Percentiles rank a stretch among this genome's conserved stretches.
These are phyloP conservation scores for Phalloptychus januarius DNA, from an alignment of 2,797 vertebrate genomes.

Conservation along the genomic window DNA sequence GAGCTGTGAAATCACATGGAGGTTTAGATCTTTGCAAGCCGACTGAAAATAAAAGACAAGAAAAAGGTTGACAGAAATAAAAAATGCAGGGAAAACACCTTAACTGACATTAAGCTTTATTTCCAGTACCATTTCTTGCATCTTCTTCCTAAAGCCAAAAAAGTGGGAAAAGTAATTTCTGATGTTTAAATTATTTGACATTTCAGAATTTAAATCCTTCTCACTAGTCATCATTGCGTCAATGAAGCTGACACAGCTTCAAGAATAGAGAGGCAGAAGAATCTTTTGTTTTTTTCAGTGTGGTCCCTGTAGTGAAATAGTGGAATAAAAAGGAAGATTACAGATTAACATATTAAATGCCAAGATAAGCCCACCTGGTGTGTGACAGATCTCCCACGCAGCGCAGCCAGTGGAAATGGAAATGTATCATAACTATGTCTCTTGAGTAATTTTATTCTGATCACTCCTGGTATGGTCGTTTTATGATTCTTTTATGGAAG, in stretches of 20 bases:
- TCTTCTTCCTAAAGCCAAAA: background rate
- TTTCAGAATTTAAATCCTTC: slow-evolving; percentile 15
- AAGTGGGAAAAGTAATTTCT: background rate
- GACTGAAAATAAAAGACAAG: background rate
- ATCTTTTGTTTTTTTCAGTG: slow-evolving; percentile 28
- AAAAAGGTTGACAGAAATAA: background rate
- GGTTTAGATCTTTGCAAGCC: background rate
- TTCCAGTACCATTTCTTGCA: background rate
- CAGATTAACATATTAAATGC: slow-evolving; percentile 79
- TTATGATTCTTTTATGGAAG: slow-evolving; percentile 44
- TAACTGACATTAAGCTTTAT: background rate
- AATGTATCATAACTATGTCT: slow-evolving; percentile 64
- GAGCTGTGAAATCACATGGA: background rate
- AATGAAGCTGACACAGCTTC: slow-evolving; percentile 37
- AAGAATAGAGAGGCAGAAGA: slow-evolving; percentile 29
- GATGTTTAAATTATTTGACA: slow-evolving; percentile 24
- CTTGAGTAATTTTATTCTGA: slow-evolving; percentile 63
- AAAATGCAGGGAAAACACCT: background rate
- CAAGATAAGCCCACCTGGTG: slow-evolving; percentile 74
- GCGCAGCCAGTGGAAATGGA: slow-evolving; percentile 64
- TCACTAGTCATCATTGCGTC: slow-evolving; percentile 30
- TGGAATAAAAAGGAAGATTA: slow-evolving; percentile 69
- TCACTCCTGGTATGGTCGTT: slow-evolving; percentile 53
- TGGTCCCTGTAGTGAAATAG: slow-evolving; percentile 53
- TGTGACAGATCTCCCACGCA: slow-evolving; percentile 66